Conservation (phyloP, 2,113 vertebrate species). For the Microtus montanus region DNA sequence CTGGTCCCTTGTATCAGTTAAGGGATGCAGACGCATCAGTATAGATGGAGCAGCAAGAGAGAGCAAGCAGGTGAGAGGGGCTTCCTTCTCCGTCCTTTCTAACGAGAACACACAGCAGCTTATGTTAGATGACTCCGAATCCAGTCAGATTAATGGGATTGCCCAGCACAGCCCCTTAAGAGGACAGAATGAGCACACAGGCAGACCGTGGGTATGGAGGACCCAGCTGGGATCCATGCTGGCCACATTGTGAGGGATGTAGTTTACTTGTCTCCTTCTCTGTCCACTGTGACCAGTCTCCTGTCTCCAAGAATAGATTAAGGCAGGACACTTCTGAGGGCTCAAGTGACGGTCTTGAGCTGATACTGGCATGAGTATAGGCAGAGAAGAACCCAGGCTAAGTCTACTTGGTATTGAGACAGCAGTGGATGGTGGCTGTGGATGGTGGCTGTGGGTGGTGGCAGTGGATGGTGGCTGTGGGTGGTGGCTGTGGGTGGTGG, state of each 20-base stretch:
- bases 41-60: background rate
- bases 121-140: background rate
- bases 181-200: background rate
- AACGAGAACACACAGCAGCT: background rate
- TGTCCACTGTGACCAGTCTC: background rate
- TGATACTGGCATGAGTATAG: rapidly evolving
- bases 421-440: background rate
- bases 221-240: background rate
- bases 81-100: background rate
- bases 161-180: background rate
- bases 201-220: background rate
- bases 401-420: rapidly evolving
- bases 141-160: background rate
- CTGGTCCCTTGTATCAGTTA: background rate
- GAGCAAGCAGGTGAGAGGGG: background rate
- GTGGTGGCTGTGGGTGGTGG: too few relatives aligned
- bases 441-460: too few relatives aligned
- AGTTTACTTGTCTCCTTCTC: background rate
- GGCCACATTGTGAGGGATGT: background rate
- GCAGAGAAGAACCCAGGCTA: background rate
- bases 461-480: background rate
- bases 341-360: background rate
- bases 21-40: background rate
- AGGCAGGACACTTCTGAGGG: background rate
- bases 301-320: background rate